A percentile compares a stretch with the other conserved stretches of the same genome.
Conservation (phyloP, 23 tunicate species). For the Clavelina lepadiformis region DNA sequence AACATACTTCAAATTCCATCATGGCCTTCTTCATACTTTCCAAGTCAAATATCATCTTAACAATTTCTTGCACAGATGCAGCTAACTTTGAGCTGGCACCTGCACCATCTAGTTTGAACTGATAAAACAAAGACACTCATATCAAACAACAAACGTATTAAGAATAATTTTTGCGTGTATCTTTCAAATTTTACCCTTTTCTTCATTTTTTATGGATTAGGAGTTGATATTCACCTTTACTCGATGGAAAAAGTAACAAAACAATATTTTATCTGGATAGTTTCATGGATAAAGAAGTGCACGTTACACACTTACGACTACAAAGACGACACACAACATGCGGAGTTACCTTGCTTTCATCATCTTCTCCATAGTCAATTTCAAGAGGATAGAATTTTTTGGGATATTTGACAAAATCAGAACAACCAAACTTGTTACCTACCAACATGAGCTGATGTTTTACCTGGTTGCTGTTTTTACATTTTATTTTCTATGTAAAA, state of each 20-base stretch:
- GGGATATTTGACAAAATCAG: constrained; percentile 60
- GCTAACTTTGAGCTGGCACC: constrained; percentile 54
- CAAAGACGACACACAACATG: background rate
- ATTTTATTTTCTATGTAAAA: no score
- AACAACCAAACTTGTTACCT: constrained; percentile 70
- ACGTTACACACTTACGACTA: background rate
- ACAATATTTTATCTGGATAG: no score
- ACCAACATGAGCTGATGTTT: no score
- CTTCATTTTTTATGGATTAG: no score
- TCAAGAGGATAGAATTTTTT: constrained; percentile 78
- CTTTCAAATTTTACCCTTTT: background rate
- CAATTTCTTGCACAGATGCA: constrained; percentile 55
- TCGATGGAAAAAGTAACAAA: no score
- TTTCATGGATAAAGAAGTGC: background rate
- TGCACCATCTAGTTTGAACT: constrained; percentile 18
- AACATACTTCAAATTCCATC: constrained; percentile 87
- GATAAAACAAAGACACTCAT: background rate
- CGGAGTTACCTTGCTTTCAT: constrained; percentile 47
- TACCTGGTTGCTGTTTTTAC: no score
- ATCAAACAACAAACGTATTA: background rate
- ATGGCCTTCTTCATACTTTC: constrained; percentile 89
- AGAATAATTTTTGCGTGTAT: background rate
- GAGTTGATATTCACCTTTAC: no score
- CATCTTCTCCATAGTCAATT: constrained; percentile 79
- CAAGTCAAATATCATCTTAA: constrained; percentile 91